phyloP scores from a whole-genome alignment of 2,888 invertebrate species.

The Andrena fulva region DNA sequence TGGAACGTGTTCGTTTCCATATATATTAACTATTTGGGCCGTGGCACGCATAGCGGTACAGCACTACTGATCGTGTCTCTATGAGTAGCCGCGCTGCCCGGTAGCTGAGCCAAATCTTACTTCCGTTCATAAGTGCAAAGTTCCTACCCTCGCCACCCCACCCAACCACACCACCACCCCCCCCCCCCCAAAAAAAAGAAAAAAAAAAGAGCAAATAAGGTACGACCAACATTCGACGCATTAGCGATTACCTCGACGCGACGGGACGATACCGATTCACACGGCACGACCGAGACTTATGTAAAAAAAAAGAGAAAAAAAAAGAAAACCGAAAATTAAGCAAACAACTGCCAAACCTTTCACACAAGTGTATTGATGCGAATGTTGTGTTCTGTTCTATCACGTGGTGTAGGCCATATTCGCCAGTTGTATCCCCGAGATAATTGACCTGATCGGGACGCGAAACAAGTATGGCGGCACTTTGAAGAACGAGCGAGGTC shows the following conservation, averaged over 20 bases:
- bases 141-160: conserved; percentile 60
- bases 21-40: conserved; percentile 71
- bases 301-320: conserved; percentile 39
- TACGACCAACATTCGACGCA: conserved; percentile 34
- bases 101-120: conserved; percentile 77
- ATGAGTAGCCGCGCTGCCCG: conserved; percentile 79
- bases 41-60: conserved; percentile 82
- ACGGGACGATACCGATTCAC: conserved; percentile 44
- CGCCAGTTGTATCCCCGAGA: conserved; percentile 99
- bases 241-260: conserved; percentile 47
- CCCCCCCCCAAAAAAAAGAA: conserved; percentile 23
- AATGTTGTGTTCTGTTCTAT: conserved; percentile 84
- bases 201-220: conserved; percentile 30
- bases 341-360: conserved; percentile 73
- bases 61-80: conserved; percentile 83
- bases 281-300: conserved; percentile 34
- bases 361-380: conserved; percentile 84
- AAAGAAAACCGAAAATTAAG: conserved; percentile 41
- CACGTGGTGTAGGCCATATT: conserved; percentile 96
- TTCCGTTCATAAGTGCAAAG: conserved; percentile 67
- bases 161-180: conserved; percentile 41
- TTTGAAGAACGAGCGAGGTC: conserved; percentile 99
- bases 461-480: conserved; percentile 99
- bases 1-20: conserved; percentile 72
- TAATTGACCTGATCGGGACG: conserved; percentile 99